A percentile compares a stretch with the other conserved stretches of the same genome.
phyloP scores from a whole-genome alignment of 1,140 invertebrate species.

The Macrosteles quadrilineatus region DNA sequence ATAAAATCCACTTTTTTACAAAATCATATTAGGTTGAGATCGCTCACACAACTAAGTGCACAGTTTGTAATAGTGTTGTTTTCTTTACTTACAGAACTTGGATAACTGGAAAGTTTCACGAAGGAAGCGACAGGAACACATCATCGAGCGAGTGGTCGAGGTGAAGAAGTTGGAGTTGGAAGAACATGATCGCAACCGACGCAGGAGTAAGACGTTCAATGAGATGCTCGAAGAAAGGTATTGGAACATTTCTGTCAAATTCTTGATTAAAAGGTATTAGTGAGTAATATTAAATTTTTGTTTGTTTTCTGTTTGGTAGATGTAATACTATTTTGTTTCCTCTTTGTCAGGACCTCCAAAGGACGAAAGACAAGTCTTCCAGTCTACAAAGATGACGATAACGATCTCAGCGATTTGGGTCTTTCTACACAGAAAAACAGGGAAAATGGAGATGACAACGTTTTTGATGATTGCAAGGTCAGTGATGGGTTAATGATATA shows the following conservation, averaged over 20 bases:
- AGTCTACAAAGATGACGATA: constrained; percentile 76
- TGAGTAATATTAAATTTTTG: constrained; percentile 11
- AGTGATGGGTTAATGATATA: too few relatives aligned
- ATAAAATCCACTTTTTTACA: too few relatives aligned
- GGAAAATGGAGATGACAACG: constrained; percentile 52
- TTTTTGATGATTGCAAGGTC: constrained; percentile 9
- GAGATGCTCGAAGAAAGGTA: constrained; percentile 92
- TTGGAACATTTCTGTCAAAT: constrained; percentile 44
- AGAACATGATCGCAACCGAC: constrained; percentile 68
- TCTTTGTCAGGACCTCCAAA: constrained; percentile 56
- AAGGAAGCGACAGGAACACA: constrained; percentile 86
- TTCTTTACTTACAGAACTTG: constrained; percentile 71
- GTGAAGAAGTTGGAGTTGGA: constrained; percentile 82
- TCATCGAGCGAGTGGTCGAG: constrained; percentile 85
- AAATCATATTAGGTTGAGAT: too few relatives aligned
- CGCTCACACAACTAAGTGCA: too few relatives aligned
- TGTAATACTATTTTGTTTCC: constrained; percentile 7
- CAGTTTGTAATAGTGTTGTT: too few relatives aligned
- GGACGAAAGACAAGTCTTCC: constrained; percentile 61
- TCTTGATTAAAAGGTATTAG: not conserved
- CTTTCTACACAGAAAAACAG: constrained; percentile 68
- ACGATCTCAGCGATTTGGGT: constrained; percentile 79
- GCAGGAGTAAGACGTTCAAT: constrained; percentile 87
- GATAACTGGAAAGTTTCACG: constrained; percentile 92
- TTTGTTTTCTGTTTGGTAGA: not conserved